Evolutionary conservation across 1,140 invertebrate genomes (phyloP).

Genomic region (Amphibalanus amphitrite): DNA sequence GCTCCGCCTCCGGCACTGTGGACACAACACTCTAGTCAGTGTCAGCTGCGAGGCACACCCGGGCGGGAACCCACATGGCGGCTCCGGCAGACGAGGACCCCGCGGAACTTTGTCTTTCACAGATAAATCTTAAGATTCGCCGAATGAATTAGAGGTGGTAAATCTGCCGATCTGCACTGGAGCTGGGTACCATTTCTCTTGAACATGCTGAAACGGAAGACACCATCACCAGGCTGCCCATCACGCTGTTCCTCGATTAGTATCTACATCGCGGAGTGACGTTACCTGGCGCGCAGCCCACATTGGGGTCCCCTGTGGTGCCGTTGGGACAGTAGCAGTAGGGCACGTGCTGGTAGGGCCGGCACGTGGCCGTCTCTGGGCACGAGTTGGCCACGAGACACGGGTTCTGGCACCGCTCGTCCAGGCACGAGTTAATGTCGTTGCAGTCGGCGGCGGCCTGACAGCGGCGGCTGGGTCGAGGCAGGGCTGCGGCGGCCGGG

Average conservation of each 20-base stretch:
- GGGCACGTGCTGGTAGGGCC: slow-evolving; percentile 48
- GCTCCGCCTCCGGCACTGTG: too few species aligned
- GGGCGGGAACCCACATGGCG: too few species aligned
- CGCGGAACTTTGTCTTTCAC: too few species aligned
- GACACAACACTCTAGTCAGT: background rate
- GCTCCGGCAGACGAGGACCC: too few species aligned
- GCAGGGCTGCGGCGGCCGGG: slow-evolving; percentile 16
- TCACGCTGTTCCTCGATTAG: too few species aligned
- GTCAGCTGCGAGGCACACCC: background rate
- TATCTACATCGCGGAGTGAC: too few species aligned
- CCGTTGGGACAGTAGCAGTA: slow-evolving; percentile 60
- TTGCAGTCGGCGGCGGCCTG: slow-evolving; percentile 26
- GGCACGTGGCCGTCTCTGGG: slow-evolving; percentile 54
- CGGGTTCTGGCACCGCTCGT: slow-evolving; percentile 47
- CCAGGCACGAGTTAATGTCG: slow-evolving; percentile 26
- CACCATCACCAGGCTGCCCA: too few species aligned
- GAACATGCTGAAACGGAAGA: too few species aligned
- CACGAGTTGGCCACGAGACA: slow-evolving; percentile 56
- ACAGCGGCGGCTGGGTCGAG: slow-evolving; percentile 21
- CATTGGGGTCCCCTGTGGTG: slow-evolving; percentile 67
- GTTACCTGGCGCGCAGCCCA: slow-evolving; percentile 67
- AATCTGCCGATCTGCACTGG: too few species aligned
- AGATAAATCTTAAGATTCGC: too few species aligned
- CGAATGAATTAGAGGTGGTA: too few species aligned
- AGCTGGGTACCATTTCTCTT: too few species aligned